These are phyloP conservation scores for Danionella cerebrum DNA, from an alignment of 2,113 vertebrate genomes.

Conservation along the genomic window DNA sequence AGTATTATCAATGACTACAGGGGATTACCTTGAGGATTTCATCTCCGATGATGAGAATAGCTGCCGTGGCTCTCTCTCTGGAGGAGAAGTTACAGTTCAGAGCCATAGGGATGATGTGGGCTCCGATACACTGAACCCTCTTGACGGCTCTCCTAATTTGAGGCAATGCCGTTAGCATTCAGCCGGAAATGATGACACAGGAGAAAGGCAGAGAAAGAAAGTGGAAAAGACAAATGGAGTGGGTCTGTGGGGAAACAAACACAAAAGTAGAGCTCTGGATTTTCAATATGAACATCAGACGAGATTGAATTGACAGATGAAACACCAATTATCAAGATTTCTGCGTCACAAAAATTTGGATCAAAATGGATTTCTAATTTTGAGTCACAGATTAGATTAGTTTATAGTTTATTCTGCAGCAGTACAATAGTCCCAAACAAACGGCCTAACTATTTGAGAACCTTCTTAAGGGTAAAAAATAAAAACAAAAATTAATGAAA, in stretches of 20 bases:
- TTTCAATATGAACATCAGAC: neutral
- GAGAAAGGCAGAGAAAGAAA: neutral
- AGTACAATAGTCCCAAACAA: too few species aligned
- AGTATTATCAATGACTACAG: neutral
- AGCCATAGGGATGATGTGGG: slow-evolving; percentile 67
- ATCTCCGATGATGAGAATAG: slow-evolving; percentile 88
- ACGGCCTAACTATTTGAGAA: too few species aligned
- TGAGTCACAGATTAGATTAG: too few species aligned
- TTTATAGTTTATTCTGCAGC: too few species aligned
- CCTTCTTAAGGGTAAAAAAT: too few species aligned
- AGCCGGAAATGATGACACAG: slow-evolving; percentile 12
- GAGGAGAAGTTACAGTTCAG: slow-evolving; percentile 22
- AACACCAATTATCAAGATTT: too few species aligned
- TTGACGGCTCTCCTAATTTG: slow-evolving; percentile 50
- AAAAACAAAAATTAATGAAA: too few species aligned
- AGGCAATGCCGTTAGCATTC: slow-evolving; percentile 48
- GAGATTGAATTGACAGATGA: neutral
- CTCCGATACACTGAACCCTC: slow-evolving; percentile 49
- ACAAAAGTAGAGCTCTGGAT: neutral
- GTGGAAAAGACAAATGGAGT: neutral
- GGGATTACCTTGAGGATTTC: slow-evolving; percentile 87
- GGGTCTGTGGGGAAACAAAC: neutral
- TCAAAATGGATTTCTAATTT: too few species aligned
- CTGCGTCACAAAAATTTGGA: too few species aligned
- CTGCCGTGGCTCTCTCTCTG: slow-evolving; percentile 66